Conservation (phyloP, 1,140 invertebrate species). For the Aphis gossypii region DNA sequence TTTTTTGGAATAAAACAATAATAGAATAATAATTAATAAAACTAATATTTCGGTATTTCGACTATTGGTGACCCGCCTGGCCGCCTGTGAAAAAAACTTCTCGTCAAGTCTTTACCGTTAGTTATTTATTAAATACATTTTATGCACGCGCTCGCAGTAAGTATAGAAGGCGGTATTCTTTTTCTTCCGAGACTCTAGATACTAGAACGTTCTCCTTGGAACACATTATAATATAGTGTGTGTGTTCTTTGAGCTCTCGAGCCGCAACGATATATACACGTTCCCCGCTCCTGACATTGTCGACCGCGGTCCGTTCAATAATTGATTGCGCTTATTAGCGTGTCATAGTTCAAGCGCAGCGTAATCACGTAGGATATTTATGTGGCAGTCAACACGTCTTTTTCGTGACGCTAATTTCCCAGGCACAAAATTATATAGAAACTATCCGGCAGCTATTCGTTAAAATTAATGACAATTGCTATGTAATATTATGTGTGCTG, state of each 20-base stretch:
- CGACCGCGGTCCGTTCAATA: background rate
- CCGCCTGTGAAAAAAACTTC: too few species aligned
- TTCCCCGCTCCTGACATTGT: background rate
- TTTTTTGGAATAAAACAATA: background rate
- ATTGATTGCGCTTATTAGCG: slow-evolving; percentile 55
- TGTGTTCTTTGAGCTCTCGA: background rate
- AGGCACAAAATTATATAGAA: background rate
- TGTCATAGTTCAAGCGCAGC: slow-evolving; percentile 49
- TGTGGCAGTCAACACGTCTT: slow-evolving; percentile 51
- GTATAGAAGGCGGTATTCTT: background rate
- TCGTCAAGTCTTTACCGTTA: background rate
- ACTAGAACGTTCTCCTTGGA: slow-evolving; percentile 4
- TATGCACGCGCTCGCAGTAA: background rate
- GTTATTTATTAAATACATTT: background rate
- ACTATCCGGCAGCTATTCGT: slow-evolving; percentile 44
- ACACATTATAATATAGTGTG: background rate
- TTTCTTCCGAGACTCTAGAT: background rate
- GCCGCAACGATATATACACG: background rate
- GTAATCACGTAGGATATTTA: slow-evolving; percentile 47
- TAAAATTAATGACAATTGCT: slow-evolving; percentile 44
- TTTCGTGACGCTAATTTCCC: slow-evolving; percentile 50
- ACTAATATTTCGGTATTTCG: background rate
- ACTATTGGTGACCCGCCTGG: too few species aligned
- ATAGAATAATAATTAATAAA: background rate
- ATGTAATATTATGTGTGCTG: background rate